Conservation (phyloP, 1,140 invertebrate genomes). For the Scaptomyza pallida region DNA sequence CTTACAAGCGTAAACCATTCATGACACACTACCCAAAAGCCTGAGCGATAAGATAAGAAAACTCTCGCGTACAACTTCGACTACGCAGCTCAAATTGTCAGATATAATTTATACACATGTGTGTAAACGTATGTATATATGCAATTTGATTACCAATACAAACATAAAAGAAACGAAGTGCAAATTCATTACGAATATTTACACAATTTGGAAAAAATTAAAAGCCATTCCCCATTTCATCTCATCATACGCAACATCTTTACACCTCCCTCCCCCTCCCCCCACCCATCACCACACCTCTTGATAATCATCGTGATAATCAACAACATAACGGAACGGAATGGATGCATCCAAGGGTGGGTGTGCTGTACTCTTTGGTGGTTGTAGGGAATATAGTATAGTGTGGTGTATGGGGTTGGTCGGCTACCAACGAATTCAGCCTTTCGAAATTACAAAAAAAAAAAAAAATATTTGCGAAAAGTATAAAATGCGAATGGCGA, state of each 20-base stretch:
- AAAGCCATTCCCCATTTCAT: conserved; percentile 37
- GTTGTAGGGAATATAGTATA: neutral
- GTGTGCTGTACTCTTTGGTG: conserved; percentile 23
- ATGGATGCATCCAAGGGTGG: conserved; percentile 48
- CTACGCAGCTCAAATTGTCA: neutral
- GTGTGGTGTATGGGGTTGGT: conserved; percentile 1
- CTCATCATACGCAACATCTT: neutral
- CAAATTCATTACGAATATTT: conserved; percentile 74
- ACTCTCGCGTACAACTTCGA: neutral
- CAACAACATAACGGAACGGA: conserved; percentile 37
- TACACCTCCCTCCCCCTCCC: conserved; percentile 1
- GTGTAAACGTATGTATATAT: neutral
- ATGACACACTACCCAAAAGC: conserved; percentile 27
- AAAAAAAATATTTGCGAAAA: conserved; percentile 73
- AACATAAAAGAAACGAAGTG: conserved; percentile 12
- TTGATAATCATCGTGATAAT: conserved; percentile 23
- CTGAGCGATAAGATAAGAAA: conserved; percentile 34
- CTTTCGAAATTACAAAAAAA: conserved; percentile 70
- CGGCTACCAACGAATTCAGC: conserved; percentile 16
- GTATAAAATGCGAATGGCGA: conserved; percentile 72
- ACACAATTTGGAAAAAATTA: conserved; percentile 65
- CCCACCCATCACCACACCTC: conserved; percentile 5
- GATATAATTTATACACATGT: conserved; percentile 1
- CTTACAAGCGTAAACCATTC: conserved; percentile 46
- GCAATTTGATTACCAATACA: conserved; percentile 17